Evolutionary conservation across 37 sponge, comb jelly and placozoan species (phyloP).

Genomic region (Petrosia ficiformis): DNA sequence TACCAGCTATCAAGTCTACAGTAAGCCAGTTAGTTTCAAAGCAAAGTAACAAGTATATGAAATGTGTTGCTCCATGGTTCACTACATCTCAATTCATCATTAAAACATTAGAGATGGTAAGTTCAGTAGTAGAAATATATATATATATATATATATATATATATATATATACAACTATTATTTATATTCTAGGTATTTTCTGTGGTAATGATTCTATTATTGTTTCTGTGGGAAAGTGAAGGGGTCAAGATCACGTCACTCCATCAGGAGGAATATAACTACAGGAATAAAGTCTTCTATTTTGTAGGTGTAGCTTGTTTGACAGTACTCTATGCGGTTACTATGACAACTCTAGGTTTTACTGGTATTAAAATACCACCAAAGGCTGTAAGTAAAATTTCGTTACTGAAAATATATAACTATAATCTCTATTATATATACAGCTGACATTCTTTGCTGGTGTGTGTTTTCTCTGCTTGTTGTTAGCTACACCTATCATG

Average conservation of each 20-base stretch:
- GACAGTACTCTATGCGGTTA: slow-evolving; percentile 33
- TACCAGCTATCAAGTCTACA: too few relatives aligned
- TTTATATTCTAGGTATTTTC: background rate
- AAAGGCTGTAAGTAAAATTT: slow-evolving; percentile 22
- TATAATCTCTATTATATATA: background rate
- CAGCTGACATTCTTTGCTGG: slow-evolving; percentile 32
- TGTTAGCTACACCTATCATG: slow-evolving; percentile 32
- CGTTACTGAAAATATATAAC: too few relatives aligned
- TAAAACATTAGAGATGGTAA: slow-evolving; percentile 41
- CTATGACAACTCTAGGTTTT: slow-evolving; percentile 30
- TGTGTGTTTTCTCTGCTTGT: slow-evolving; percentile 25
- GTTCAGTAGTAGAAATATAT: background rate
- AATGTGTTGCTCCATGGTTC: slow-evolving; percentile 63
- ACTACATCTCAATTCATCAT: slow-evolving; percentile 30
- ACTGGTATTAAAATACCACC: slow-evolving; percentile 37
- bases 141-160: background rate
- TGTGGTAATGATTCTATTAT: slow-evolving; percentile 1
- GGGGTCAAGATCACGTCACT: slow-evolving; percentile 14
- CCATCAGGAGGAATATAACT: background rate
- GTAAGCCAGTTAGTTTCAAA: too few relatives aligned
- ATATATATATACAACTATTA: background rate
- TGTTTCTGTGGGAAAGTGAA: slow-evolving; percentile 38
- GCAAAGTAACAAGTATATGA: too few relatives aligned
- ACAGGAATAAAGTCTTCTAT: slow-evolving; percentile 12
- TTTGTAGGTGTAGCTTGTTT: slow-evolving; percentile 21